phyloP scores from a whole-genome alignment of 2,113 vertebrate species.

The Columba livia region DNA sequence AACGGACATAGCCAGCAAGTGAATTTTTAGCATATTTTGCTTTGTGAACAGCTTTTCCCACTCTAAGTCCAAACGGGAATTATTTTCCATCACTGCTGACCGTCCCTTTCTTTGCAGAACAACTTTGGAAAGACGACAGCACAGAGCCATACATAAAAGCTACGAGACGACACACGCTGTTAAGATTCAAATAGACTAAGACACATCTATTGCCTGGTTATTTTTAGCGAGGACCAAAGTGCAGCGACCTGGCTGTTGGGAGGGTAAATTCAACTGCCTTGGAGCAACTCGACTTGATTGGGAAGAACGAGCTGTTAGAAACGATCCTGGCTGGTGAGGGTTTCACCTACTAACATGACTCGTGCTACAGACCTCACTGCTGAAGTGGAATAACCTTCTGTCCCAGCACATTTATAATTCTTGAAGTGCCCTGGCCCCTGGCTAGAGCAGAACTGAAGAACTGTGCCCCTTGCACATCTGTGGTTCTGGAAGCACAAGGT shows the following conservation, averaged over 20 bases:
- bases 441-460: background rate
- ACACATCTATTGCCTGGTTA: background rate
- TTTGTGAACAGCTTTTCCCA: background rate
- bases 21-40: background rate
- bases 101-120: background rate
- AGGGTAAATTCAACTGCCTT: background rate
- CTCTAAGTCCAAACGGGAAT: background rate
- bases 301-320: background rate
- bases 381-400: background rate
- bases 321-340: background rate
- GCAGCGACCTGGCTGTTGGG: background rate
- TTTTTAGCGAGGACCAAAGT: slow-evolving; percentile 21
- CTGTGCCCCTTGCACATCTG: background rate
- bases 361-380: background rate
- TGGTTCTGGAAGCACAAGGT: background rate
- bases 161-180: background rate
- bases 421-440: slow-evolving; percentile 10
- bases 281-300: background rate
- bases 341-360: background rate
- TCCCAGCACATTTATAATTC: background rate
- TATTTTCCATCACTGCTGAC: background rate
- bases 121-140: background rate
- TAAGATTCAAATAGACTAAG: background rate
- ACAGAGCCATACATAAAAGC: background rate
- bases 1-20: background rate